These are phyloP conservation scores for Xyrauchen texanus DNA, from an alignment of 2,113 vertebrate species.

Conservation along the genomic window DNA sequence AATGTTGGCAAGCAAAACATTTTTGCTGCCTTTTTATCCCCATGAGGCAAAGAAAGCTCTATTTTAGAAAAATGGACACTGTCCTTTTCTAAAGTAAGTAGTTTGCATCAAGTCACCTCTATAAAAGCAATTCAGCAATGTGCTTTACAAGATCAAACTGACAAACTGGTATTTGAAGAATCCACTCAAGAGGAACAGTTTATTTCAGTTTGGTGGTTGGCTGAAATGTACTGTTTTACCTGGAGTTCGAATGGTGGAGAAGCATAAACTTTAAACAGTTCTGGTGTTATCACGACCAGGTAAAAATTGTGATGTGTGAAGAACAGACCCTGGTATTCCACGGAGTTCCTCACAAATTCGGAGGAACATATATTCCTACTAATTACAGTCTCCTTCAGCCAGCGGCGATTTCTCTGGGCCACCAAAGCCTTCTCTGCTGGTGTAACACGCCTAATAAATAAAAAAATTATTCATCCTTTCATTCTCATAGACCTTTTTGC, in stretches of 20 bases:
- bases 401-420: too few species aligned
- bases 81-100: slow-evolving; percentile 32
- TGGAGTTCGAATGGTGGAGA: slow-evolving; percentile 5
- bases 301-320: background rate
- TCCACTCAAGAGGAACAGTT: slow-evolving; percentile 24
- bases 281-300: background rate
- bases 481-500: too few species aligned
- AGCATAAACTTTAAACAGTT: slow-evolving; percentile 5
- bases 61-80: slow-evolving; percentile 8
- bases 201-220: slow-evolving; percentile 24
- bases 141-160: slow-evolving; percentile 31
- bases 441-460: too few species aligned
- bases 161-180: slow-evolving; percentile 32
- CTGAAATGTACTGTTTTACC: slow-evolving; percentile 8
- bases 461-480: too few species aligned
- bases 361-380: background rate
- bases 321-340: background rate
- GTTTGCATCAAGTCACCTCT: slow-evolving; percentile 39
- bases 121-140: slow-evolving; percentile 39
- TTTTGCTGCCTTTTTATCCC: slow-evolving; percentile 2
- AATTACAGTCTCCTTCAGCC: background rate
- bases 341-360: background rate
- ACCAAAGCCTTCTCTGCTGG: too few species aligned
- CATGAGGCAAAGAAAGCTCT: slow-evolving; percentile 9
- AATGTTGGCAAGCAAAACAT: slow-evolving; percentile 4